Evolutionary conservation across 2,797 vertebrate species (phyloP), one percentile per base, ranked within the genome.

Genomic region (Epinephelus coioides): DNA sequence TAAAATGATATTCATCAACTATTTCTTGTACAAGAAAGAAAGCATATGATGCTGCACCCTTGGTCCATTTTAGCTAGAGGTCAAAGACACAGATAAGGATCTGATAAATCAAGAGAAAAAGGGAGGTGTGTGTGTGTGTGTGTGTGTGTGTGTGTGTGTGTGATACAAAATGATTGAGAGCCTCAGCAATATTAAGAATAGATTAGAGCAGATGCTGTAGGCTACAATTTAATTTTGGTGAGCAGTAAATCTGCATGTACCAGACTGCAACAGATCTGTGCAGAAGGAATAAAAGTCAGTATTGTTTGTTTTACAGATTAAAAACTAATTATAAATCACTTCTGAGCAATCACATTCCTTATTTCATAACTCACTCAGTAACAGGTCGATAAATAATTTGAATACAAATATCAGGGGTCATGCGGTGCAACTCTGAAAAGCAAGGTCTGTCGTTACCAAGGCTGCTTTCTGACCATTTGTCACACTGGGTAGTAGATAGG

Each of bases 61-160:
- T 19, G 17, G 44, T 74, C 62, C 0, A 1, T 43, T 76, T 65
- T 12, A 68, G 62, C 49, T 47, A 30, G 74, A 71, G 78, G 71
- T 81, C 74, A 87, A 50, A 65, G 27, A 50, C 18, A 62, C 34
- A 73, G 72, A 84, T 76, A 82, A 18, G 50, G 6, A 85, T 85
- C 69, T 61, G 72, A 87, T 81, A 60, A 73, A 60, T 80, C 47
- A 64, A 76, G 50, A 59, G 27, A 5, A 64, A 25, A 21, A 34
- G 10, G 30, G 27, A 27, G 27, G 11, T 75, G 46, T 56, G 53
- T 49, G 59, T 46, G 57, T 63, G 61, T 73, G 60, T 27, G 56
- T 23, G n/a, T 11, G 49, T 17, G 17, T 30, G 50, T 21, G 30
- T 49, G 73, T n/a, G 15, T 27, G 40, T 76, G 44, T 53, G 56